phyloP scores from a whole-genome alignment of 1,140 invertebrate genomes.

The Aphelenchoides avenae region DNA sequence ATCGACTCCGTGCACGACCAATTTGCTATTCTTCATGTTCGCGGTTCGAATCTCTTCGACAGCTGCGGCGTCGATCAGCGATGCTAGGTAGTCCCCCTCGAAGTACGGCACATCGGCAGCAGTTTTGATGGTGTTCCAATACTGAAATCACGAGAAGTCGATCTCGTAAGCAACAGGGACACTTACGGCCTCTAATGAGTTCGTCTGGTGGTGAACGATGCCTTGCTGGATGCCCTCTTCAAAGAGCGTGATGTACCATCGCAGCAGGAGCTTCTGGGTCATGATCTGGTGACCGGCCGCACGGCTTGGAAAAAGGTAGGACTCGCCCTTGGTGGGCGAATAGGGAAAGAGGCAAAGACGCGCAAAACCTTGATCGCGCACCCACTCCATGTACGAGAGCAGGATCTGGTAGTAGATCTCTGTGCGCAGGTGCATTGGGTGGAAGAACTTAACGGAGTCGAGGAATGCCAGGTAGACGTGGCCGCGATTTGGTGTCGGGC shows the following conservation, averaged over 20 bases:
- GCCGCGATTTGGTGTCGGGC: constrained; percentile 84
- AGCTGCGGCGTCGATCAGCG: constrained; percentile 95
- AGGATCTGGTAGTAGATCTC: constrained; percentile 98
- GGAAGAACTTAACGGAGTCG: constrained; percentile 98
- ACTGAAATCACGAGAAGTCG: background rate
- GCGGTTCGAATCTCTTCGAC: constrained; percentile 82
- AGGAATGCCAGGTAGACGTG: constrained; percentile 97
- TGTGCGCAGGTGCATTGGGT: constrained; percentile 88
- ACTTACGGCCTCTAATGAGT: no score
- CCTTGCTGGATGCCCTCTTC: constrained; percentile 80
- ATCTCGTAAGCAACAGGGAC: constrained; percentile 69
- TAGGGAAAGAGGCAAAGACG: constrained; percentile 99
- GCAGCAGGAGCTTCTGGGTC: constrained; percentile 94
- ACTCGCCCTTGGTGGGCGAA: constrained; percentile 97
- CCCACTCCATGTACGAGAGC: constrained; percentile 95
- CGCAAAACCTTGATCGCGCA: constrained; percentile 92
- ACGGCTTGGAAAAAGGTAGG: constrained; percentile 99
- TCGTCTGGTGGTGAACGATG: no score
- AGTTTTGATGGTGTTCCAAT: constrained; percentile 55
- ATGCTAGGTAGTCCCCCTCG: constrained; percentile 99
- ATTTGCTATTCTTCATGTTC: constrained; percentile 85
- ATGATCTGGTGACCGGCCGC: constrained; percentile 97
- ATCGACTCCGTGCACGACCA: no score
- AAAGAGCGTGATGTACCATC: constrained; percentile 98
- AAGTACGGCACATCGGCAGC: constrained; percentile 92